A percentile compares a stretch with the other conserved stretches of the same genome.
These are phyloP conservation scores for Malurus melanocephalus DNA, from an alignment of 2,113 vertebrate genomes.

Conservation along the genomic window DNA sequence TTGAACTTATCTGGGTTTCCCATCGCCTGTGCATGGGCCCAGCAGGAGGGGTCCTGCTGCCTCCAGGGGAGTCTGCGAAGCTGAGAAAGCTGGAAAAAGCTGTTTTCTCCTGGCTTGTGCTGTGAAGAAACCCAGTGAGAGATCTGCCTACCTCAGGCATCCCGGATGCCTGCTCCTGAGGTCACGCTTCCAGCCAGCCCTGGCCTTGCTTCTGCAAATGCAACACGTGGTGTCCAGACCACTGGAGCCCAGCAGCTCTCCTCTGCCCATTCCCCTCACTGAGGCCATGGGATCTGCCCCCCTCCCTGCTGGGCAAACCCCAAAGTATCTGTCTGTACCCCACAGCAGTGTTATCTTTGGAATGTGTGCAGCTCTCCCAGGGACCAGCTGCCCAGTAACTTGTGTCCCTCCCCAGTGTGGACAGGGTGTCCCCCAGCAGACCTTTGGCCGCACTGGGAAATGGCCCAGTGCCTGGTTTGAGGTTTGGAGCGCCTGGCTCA, in stretches of 20 bases:
- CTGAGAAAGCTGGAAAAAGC: background rate
- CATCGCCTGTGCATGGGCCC: background rate
- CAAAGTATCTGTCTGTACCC: background rate
- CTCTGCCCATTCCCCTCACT: accelerated
- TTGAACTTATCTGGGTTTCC: background rate
- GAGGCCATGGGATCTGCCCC: background rate
- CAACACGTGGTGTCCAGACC: background rate
- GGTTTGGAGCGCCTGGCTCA: background rate
- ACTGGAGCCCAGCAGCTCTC: background rate
- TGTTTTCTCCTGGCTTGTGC: background rate
- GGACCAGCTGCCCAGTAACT: background rate
- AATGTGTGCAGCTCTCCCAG: background rate
- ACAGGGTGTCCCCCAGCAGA: background rate
- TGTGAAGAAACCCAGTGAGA: background rate
- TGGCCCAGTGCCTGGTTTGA: conserved; percentile 25
- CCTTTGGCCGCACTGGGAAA: background rate
- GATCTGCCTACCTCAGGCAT: background rate
- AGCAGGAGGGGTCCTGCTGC: background rate
- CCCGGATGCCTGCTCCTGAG: background rate
- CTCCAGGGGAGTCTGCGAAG: background rate
- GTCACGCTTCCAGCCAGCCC: background rate
- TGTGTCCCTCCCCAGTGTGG: accelerated
- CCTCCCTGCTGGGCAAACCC: background rate
- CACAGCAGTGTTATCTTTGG: background rate
- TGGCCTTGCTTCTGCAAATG: background rate